Conservation (phyloP, 2,888 invertebrate species). For the Pollenia labialis region DNA sequence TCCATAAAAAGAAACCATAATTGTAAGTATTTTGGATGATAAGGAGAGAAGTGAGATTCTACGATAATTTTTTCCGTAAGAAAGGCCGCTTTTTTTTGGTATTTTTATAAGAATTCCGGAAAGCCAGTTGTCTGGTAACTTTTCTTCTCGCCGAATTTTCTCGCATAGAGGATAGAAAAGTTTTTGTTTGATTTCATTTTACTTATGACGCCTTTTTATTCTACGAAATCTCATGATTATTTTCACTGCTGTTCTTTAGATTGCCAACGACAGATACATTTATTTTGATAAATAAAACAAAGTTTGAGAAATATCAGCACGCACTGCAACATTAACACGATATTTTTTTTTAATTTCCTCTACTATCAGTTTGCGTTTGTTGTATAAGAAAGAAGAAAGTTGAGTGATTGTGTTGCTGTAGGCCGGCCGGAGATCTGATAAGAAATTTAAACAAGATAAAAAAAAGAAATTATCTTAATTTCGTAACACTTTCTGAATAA, state of each 20-base stretch:
- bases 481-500: slow-evolving; percentile 33
- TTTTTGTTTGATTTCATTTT: not conserved
- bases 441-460: slow-evolving; percentile 58
- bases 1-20: no score
- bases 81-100: no score
- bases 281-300: not conserved
- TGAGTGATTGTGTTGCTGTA: slow-evolving; percentile 5
- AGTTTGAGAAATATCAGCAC: slow-evolving; percentile 28
- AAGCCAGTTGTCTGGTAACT: no score
- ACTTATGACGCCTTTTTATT: not conserved
- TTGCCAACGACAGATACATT: slow-evolving; percentile 10
- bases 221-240: slow-evolving; percentile 16
- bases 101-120: no score
- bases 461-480: slow-evolving; percentile 38
- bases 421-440: slow-evolving; percentile 28
- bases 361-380: not conserved
- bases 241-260: not conserved
- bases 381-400: slow-evolving; percentile 5
- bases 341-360: not conserved
- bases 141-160: no score
- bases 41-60: no score
- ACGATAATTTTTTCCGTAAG: no score
- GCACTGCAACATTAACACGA: slow-evolving; percentile 48
- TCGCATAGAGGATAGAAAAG: not conserved
- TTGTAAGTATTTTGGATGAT: no score